Evolutionary conservation across 2,113 vertebrate genomes (phyloP).

Genomic region (Ctenomys sociabilis): DNA sequence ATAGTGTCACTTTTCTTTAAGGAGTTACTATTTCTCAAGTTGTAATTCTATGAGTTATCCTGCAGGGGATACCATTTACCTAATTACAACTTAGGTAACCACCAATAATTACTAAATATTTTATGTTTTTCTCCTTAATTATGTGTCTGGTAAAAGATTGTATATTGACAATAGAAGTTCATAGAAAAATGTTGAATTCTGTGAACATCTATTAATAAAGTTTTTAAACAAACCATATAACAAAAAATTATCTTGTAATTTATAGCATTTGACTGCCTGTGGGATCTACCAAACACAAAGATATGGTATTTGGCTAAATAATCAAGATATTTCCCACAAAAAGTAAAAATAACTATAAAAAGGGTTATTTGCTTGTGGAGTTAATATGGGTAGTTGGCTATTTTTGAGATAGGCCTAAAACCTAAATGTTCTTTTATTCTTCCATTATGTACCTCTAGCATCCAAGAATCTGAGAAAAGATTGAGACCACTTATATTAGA

Average conservation of each 20-base stretch:
- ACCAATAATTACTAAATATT: neutral
- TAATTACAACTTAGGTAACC: slow-evolving; percentile 32
- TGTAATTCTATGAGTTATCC: slow-evolving; percentile 41
- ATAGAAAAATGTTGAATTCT: neutral
- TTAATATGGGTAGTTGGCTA: neutral
- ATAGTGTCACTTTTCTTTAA: neutral
- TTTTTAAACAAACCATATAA: neutral
- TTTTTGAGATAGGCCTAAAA: neutral
- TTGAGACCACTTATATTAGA: neutral
- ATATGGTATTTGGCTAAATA: slow-evolving; percentile 7
- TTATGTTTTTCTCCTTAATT: slow-evolving; percentile 21
- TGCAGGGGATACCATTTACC: slow-evolving; percentile 55
- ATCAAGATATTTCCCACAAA: neutral
- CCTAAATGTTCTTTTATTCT: neutral
- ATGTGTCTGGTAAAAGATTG: neutral
- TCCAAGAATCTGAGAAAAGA: neutral
- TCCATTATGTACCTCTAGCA: neutral
- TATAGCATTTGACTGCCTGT: neutral
- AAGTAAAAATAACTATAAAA: slow-evolving; percentile 20
- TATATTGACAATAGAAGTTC: neutral
- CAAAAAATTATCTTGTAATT: slow-evolving; percentile 33
- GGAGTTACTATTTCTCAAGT: neutral
- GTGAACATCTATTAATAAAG: neutral
- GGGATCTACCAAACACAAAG: neutral
- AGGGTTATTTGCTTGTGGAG: neutral